Evolutionary conservation across 2,113 vertebrate genomes (phyloP), one percentile per base, ranked within the genome.

Genomic region (Sprattus sprattus): DNA sequence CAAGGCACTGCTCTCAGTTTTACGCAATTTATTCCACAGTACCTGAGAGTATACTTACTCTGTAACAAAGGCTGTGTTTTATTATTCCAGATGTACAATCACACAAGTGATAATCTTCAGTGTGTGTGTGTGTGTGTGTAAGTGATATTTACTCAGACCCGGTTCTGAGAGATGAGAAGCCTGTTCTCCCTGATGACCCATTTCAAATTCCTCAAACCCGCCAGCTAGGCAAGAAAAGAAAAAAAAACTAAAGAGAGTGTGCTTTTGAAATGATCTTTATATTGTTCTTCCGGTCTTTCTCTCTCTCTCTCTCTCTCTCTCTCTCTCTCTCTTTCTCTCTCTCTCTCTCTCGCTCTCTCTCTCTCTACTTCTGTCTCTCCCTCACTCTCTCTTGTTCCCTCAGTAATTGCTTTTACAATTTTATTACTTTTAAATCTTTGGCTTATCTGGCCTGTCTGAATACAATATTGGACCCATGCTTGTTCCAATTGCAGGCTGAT

Each of bases 171-270:
- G 9, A 25, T 71, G 25, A 25, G 7, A 10, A 28, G 4, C 89
- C 81, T 80, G 71, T 87, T 46, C 15, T 71, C 86, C 88, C 52
- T 71, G 81, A 83, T 49, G 13, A 80, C 81, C 84, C 52, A 2
- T 39, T 84, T 81, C 39, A 32, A 3, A 71, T 13, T 71, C 6
- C 8, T 11, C 25, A 9, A 28, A 15, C 64, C 64, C 64, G 2
- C 10, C 64, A 71, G 15, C 10, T 71, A 13, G 28, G 64, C 64
- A 28, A 32, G 25, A 28, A 32, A 4, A 28, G 25, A 71, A 25
- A 71, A 71, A 71, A 28, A 8, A 8, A 71, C 64, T 28, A 64
- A 22, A 64, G 60, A 9, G 60, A 1, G 6, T 11, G 25, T 71
- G 64, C 64, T 71, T 32, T 2, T 28, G 64, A 71, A 71, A 71